Evolutionary conservation across 2,888 invertebrate species (phyloP), one percentile per base, ranked within the genome.

Genomic region (Hyposoter didymator): DNA sequence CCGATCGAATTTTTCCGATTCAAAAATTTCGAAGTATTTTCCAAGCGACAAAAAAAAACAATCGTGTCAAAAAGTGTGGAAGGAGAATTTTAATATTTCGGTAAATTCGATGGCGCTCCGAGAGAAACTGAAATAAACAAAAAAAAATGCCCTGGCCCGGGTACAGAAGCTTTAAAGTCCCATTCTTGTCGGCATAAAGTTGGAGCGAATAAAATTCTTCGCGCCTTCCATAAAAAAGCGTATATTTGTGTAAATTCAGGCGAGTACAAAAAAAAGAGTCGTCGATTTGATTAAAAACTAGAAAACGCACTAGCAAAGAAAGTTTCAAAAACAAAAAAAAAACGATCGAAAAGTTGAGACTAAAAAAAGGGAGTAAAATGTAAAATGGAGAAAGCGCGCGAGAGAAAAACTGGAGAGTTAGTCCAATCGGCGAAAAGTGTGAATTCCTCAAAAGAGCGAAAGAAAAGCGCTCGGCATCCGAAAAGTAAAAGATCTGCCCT

Each of bases 371-470:
- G 43, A 79, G 45, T 19, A 75, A n/a, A 69, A 59, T 17, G n/a
- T n/a, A n/a, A n/a, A 22, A 35, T 5, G n/a, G 59, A 69, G 22
- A 17, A 55, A 10, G 69, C 5, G 35, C 35, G 35, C 5, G 35
- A 2, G 35, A 10, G 39, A 39, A 1, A 39, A 39, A 0, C 39
- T 39, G 39, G 39, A 39, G 39, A 43, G n/a, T 28, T 69, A 62
- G 75, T 43, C 78, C 81, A 72, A 79, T 74, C 76, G 76, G 82
- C 78, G 75, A 83, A 84, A 87, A n/a, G n/a, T n/a, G n/a, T n/a
- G n/a, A n/a, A 75, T 82, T 55, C 47, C 43, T 73, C 64, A 5
- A n/a, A n/a, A 47, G 81, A 72, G 74, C 78, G 84, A 84, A 84
- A 78, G 45, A 64, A 79, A 59, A 39, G 39, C 5, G 39, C 5